Conservation (phyloP, 2,888 invertebrate genomes). For the Tridacna crocea region DNA sequence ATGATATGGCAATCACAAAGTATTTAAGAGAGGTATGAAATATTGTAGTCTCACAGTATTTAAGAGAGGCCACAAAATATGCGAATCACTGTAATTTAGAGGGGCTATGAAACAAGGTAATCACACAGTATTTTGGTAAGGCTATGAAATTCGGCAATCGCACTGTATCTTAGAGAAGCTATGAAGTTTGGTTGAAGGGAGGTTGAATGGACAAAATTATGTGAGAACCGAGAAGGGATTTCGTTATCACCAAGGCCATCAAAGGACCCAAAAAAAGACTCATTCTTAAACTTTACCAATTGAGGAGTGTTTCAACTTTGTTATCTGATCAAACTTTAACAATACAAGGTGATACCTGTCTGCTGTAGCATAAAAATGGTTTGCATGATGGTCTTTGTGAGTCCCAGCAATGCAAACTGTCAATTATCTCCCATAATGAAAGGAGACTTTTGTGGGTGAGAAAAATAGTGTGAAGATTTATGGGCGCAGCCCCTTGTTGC, state of each 20-base stretch:
- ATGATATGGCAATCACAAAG: no score
- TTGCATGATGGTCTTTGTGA: constrained; percentile 12
- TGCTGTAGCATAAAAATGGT: constrained; percentile 16
- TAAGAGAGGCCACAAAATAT: no score
- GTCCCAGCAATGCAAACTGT: constrained; percentile 21
- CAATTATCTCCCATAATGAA: constrained; percentile 26
- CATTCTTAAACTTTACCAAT: constrained; percentile 3
- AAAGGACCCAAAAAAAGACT: not conserved
- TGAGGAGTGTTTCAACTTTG: not conserved
- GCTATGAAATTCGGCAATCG: no score
- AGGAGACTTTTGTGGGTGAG: constrained; percentile 10
- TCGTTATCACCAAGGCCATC: not conserved
- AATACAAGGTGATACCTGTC: constrained; percentile 20
- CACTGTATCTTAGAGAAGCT: no score
- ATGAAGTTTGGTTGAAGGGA: no score
- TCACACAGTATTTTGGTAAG: no score
- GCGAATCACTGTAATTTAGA: no score
- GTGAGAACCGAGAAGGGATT: not conserved
- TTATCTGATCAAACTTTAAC: constrained; percentile 24
- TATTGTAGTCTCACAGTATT: no score
- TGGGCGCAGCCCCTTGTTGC: constrained; percentile 1
- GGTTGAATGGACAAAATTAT: no score
- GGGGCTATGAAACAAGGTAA: no score
- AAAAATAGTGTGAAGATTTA: constrained; percentile 25
- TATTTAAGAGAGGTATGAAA: no score